Evolutionary conservation across 2,113 vertebrate genomes (phyloP).

Genomic region (Ibidorhyncha struthersii): DNA sequence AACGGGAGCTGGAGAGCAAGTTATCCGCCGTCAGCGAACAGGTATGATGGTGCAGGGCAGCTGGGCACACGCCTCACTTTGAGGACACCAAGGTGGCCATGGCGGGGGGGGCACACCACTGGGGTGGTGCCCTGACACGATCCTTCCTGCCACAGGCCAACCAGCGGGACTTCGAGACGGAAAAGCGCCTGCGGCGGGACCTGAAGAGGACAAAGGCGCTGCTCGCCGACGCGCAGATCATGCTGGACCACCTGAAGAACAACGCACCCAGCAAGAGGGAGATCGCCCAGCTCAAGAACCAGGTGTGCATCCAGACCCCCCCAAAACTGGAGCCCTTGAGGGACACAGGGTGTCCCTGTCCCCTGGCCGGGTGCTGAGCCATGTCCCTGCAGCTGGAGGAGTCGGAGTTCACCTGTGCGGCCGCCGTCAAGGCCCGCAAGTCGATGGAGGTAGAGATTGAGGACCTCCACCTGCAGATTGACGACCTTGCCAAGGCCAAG

Average conservation of each 20-base stretch:
- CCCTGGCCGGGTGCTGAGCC: not conserved
- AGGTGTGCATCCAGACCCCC: constrained; percentile 75
- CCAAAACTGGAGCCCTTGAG: not conserved
- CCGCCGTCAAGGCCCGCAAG: constrained; percentile 93
- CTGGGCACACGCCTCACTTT: rapidly evolving
- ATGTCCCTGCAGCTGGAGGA: constrained; percentile 87
- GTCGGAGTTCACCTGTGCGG: constrained; percentile 94
- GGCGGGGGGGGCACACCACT: not conserved
- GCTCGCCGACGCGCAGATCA: constrained; percentile 93
- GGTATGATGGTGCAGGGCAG: constrained; percentile 70
- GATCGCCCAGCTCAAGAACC: constrained; percentile 95
- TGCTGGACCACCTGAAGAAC: constrained; percentile 98
- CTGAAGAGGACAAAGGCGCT: constrained; percentile 96
- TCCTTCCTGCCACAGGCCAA: constrained; percentile 77
- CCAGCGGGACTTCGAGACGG: constrained; percentile 88
- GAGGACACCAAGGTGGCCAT: rapidly evolving
- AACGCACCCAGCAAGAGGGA: constrained; percentile 96
- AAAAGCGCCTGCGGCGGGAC: constrained; percentile 93
- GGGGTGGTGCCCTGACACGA: rapidly evolving
- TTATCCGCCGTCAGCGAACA: constrained; percentile 85
- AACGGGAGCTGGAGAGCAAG: constrained; percentile 90
- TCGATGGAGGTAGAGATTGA: constrained; percentile 98
- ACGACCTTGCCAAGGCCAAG: constrained; percentile 93
- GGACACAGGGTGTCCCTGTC: not conserved
- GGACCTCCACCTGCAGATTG: constrained; percentile 96